Conservation (phyloP, 2,113 vertebrate genomes). For the Peromyscus polionotus region DNA sequence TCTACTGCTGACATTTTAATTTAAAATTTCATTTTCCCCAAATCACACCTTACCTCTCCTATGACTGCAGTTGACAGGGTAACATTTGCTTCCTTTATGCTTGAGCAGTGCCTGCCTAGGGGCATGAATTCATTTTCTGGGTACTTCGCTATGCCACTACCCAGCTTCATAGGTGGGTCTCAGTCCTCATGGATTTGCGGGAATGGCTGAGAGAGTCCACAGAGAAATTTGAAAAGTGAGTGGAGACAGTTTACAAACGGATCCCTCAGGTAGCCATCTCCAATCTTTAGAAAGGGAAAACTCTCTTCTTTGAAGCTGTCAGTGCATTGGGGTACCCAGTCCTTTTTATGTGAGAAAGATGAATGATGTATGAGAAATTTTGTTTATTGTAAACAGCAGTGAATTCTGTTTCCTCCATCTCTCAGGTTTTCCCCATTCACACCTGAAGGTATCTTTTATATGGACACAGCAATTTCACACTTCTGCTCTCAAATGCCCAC, state of each 20-base stretch:
- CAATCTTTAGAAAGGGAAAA: neutral
- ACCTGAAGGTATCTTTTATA: neutral
- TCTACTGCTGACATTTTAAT: neutral
- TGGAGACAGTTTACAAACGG: neutral
- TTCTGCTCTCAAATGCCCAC: neutral
- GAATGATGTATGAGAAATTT: no score
- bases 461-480: neutral
- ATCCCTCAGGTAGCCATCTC: neutral
- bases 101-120: neutral
- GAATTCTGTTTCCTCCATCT: neutral
- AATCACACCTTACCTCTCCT: neutral
- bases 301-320: neutral
- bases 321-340: neutral
- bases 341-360: neutral
- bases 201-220: neutral
- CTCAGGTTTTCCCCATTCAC: neutral
- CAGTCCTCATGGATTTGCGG: neutral
- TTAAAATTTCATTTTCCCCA: neutral
- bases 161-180: no score
- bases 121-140: no score
- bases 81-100: neutral
- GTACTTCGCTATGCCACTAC: rapidly evolving
- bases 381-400: neutral
- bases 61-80: neutral
- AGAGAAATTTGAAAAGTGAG: neutral